Percentiles rank a stretch among this genome's conserved stretches.
Evolutionary conservation across 2,797 vertebrate species (phyloP).

Genomic region (Salmo trutta): DNA sequence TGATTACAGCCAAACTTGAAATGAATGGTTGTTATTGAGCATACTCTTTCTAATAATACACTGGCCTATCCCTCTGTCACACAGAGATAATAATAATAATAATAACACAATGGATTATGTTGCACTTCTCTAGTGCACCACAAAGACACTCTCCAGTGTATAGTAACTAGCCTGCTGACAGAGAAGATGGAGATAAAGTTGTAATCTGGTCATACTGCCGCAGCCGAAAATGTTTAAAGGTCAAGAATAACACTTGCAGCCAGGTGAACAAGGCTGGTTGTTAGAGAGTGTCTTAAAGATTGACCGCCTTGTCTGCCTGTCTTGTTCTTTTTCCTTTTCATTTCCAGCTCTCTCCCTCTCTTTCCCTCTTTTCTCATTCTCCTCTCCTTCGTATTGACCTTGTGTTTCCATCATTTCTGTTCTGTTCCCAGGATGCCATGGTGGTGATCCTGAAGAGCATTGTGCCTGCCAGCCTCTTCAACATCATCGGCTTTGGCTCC

Average conservation of each 20-base stretch:
- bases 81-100: too few relatives aligned
- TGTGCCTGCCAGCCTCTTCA: conserved; percentile 88
- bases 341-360: too few relatives aligned
- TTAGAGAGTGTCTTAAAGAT: neutral
- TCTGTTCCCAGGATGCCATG: conserved; percentile 83
- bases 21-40: too few relatives aligned
- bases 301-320: neutral
- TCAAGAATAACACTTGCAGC: conserved; percentile 1
- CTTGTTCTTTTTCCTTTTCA: neutral
- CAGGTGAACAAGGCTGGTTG: neutral
- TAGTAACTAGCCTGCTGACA: neutral
- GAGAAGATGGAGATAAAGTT: neutral
- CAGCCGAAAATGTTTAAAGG: neutral
- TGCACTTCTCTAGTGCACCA: neutral
- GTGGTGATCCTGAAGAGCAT: conserved; percentile 92
- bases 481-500: conserved; percentile 89
- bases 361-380: too few relatives aligned
- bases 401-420: neutral
- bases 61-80: too few relatives aligned
- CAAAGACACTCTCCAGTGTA: neutral
- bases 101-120: too few relatives aligned
- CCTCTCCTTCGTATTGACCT: neutral
- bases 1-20: too few relatives aligned
- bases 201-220: neutral
- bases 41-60: too few relatives aligned